These are phyloP conservation scores for Acleris cristana DNA, from an alignment of 2,888 invertebrate genomes.

Conservation along the genomic window DNA sequence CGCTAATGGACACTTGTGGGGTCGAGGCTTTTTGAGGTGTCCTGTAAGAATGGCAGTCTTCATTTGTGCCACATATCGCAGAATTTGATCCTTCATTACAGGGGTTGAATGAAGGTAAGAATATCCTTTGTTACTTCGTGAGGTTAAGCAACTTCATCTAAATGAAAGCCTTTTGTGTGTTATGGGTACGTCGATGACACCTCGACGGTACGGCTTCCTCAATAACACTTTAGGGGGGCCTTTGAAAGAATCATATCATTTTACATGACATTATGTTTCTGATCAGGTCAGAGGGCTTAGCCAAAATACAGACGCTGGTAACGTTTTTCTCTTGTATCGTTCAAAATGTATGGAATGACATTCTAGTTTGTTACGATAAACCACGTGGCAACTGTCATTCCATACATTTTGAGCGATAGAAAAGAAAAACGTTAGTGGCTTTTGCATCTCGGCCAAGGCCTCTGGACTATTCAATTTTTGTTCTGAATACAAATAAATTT, in stretches of 20 bases:
- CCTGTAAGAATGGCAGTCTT: conserved; percentile 50
- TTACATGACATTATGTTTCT: too few relatives aligned
- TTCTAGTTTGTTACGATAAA: too few relatives aligned
- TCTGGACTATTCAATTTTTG: too few relatives aligned
- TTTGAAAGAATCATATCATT: background rate
- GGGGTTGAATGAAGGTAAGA: conserved; percentile 20
- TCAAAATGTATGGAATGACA: too few relatives aligned
- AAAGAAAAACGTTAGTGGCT: too few relatives aligned
- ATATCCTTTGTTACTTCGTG: conserved; percentile 31
- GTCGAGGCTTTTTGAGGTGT: conserved; percentile 61
- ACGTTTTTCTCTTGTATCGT: too few relatives aligned
- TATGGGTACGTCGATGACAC: background rate
- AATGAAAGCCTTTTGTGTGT: background rate
- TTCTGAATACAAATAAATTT: too few relatives aligned
- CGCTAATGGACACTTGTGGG: conserved; percentile 76
- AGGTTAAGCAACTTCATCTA: conserved; percentile 27
- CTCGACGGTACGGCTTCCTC: background rate
- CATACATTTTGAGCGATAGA: too few relatives aligned
- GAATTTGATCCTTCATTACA: conserved; percentile 41
- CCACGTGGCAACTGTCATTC: too few relatives aligned
- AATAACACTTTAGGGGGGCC: background rate
- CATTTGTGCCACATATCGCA: conserved; percentile 25
- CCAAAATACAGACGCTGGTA: too few relatives aligned
- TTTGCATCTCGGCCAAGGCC: too few relatives aligned
- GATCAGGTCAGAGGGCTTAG: too few relatives aligned